Conservation (phyloP, 2,888 invertebrate species). For the Ligdia adustata region DNA sequence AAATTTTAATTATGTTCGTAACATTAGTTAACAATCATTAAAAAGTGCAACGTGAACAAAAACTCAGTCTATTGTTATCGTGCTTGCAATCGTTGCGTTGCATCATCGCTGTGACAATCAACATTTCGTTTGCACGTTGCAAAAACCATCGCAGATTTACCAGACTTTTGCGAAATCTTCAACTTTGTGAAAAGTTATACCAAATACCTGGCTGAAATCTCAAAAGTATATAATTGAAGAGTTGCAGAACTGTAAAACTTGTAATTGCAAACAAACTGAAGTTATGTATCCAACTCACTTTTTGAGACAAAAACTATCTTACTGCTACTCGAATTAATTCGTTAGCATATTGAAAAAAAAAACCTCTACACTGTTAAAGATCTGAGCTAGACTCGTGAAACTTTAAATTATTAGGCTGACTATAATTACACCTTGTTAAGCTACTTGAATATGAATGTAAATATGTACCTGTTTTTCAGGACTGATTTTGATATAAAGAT, state of each 20-base stretch:
- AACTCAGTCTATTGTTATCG: constrained; percentile 35
- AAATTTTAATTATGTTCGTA: too few relatives aligned
- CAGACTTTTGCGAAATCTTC: constrained; percentile 20
- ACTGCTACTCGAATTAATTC: too few relatives aligned
- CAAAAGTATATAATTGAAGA: constrained; percentile 5
- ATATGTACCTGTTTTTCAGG: too few relatives aligned
- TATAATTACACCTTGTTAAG: too few relatives aligned
- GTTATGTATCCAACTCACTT: background rate
- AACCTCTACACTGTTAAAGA: too few relatives aligned
- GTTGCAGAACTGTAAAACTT: constrained; percentile 19
- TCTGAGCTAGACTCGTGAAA: too few relatives aligned
- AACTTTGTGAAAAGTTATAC: constrained; percentile 12
- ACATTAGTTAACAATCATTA: constrained; percentile 17
- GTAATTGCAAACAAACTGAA: constrained; percentile 25
- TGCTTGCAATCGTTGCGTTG: constrained; percentile 34
- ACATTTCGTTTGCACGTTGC: constrained; percentile 28
- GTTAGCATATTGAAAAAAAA: too few relatives aligned
- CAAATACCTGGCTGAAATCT: background rate
- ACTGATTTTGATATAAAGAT: too few relatives aligned
- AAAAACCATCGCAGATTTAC: constrained; percentile 26
- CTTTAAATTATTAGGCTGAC: too few relatives aligned
- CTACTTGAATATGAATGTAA: too few relatives aligned
- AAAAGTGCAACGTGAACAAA: constrained; percentile 28
- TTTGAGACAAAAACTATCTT: constrained; percentile 7
- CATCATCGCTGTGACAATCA: constrained; percentile 31